Base-by-base conservation (phyloP, 2,888 invertebrate species). In the Cylindroiulus punctatus region DNA sequence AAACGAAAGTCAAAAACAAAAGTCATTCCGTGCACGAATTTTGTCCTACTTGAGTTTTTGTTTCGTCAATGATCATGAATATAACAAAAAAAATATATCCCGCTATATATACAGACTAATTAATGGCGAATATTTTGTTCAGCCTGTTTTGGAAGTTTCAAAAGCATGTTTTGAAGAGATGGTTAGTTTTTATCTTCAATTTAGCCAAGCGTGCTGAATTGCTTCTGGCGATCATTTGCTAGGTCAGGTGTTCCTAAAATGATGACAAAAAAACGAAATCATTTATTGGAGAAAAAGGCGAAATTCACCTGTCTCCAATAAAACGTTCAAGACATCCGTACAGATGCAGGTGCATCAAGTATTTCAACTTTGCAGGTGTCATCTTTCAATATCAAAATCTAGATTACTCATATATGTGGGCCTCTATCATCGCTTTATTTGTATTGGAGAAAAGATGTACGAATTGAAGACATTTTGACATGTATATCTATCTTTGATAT, bases 301-400 rank as follows among this genome's bases (percentile, higher is more conserved):
- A 76, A 76, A 76, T 76, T 76, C 76, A 76, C 76, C 76, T 76
- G 76, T 76, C 76, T 30, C 76, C 76, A 76, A 76, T 76, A 76
- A 76, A 30, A 76, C 26, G 76, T 30, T 30, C 76, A 17, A 76
- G 76, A 76, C 76, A 0, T 76, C 14, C 26, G 76, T 76, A 14
- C 30, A 52, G 30, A 76, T 30, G 76, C 76, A 76, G 76, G 76
- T 76, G 76, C 76, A 14, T 30, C 76, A 76, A 30, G 30, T 76
- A 76, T 30, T 30, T 30, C 26, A 76, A 4, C 14, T 14, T 10
- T 30, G 76, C 76, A 76, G 76, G 76, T 76, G 76, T 76, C 76
- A 76, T 76, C 76, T 30, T 76, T 65, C 26, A 30, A 30, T 30
- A 76, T 76, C 30, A 76, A 76, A 76, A 76, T 76, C 76, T 76